Evolutionary conservation across 1,140 invertebrate species (phyloP), one percentile per base, ranked within the genome.

Genomic region (Anagrus nilaparvatae): DNA sequence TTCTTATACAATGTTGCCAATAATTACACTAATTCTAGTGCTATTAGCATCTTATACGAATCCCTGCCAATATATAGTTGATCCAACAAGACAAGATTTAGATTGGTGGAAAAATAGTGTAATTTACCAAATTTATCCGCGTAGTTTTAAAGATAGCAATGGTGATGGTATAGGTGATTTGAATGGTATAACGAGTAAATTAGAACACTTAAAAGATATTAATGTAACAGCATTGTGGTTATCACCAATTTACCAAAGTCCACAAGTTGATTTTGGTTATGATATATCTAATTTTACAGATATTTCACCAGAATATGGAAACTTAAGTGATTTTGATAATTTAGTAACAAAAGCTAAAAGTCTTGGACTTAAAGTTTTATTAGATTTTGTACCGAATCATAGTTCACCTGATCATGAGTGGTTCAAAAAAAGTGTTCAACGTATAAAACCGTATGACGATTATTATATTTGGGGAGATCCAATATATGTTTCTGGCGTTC

Each of bases 101-200:
- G 63, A 76, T 52, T 90, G 87, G 86, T 88, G 81, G 77, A 69
- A 84, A 46, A 73, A 71, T 21, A 76, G 74, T 2, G 58, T 77
- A 5, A 67, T 87, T 18, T 90, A 90, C 58, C 83, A 88, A 60
- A 76, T 89, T 30, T 85, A 87, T 56, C 81, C 82, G 0, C 65
- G 81, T 37, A 86, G 84, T 3, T 90, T 86, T 58, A 78, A 79
- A 51, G 87, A 91, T 54, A 76, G 73, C 36, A 71, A 86, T 55
- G 79, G 74, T 2, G 79, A 87, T 57, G 85, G 87, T 2, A 66
- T 83, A 13, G 86, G 86, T 1, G 86, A 89, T 60, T 56, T 90
- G 4, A 63, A 66, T 43, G 77, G 77, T 8, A 77, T 82, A 12
- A 70, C 64, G 3, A 51, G 59, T 19, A 78, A 78, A 48, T 50